Conservation (phyloP, 2,797 vertebrate species). For the Holocentrus rufus region DNA sequence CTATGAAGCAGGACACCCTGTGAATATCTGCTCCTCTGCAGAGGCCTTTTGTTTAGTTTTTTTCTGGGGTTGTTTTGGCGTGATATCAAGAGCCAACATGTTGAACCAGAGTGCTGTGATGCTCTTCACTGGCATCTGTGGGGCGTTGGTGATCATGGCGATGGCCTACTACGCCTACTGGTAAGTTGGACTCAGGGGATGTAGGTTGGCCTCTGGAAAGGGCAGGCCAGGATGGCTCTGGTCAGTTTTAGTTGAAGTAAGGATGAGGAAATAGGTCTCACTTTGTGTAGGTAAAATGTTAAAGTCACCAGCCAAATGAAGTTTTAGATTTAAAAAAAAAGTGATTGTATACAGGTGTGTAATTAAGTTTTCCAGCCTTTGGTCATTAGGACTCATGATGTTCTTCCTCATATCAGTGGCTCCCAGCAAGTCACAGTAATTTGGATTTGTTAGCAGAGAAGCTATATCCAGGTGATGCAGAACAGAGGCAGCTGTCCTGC, state of each 20-base stretch:
- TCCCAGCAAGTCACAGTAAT: background rate
- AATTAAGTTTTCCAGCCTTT: background rate
- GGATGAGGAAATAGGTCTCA: background rate
- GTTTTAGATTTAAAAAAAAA: slow-evolving; percentile 4
- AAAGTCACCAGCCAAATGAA: background rate
- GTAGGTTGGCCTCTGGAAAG: background rate
- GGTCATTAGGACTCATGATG: background rate
- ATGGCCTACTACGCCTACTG: slow-evolving; percentile 95
- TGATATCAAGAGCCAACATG: slow-evolving; percentile 75
- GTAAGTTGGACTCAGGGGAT: slow-evolving; percentile 80
- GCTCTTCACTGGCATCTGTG: slow-evolving; percentile 91
- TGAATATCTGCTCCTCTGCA: slow-evolving; percentile 55
- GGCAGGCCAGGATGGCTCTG: background rate
- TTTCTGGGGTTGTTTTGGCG: slow-evolving; percentile 61
- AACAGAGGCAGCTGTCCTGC: slow-evolving; percentile 62
- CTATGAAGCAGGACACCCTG: slow-evolving; percentile 58
- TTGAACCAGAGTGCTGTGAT: slow-evolving; percentile 88
- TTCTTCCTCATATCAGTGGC: background rate
- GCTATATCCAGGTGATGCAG: slow-evolving; percentile 46
- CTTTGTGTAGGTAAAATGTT: background rate
- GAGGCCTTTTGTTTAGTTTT: slow-evolving; percentile 38
- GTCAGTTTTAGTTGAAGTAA: background rate
- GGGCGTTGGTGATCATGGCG: slow-evolving; percentile 86
- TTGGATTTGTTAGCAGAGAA: slow-evolving; percentile 27
- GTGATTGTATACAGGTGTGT: background rate